A percentile compares a stretch with the other conserved stretches of the same genome.
These are phyloP conservation scores for Sinotaia quadrata DNA, from an alignment of 2,888 invertebrate species.

Conservation along the genomic window DNA sequence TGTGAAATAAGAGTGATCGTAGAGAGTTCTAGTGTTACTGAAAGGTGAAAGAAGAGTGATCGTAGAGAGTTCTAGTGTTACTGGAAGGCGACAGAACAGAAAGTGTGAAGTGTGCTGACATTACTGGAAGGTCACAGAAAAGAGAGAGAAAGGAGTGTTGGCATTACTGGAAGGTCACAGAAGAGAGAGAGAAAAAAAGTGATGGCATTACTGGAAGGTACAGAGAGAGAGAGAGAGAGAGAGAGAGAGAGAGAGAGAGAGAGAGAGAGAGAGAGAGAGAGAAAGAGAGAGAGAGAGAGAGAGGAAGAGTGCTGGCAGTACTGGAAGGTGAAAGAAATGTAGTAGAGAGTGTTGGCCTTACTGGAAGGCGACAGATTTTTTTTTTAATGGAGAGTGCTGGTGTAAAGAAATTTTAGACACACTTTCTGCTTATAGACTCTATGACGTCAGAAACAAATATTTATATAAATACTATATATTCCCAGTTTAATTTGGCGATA, in stretches of 20 bases:
- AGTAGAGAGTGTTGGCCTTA: too few species aligned
- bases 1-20: not conserved
- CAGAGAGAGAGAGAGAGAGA: not conserved
- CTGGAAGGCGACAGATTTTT: too few species aligned
- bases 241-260: not conserved
- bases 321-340: too few species aligned
- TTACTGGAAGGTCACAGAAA: not conserved
- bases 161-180: not conserved
- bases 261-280: not conserved
- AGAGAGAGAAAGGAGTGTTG: not conserved
- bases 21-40: not conserved
- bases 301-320: not conserved
- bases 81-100: not conserved
- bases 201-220: not conserved
- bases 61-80: not conserved
- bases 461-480: too few species aligned
- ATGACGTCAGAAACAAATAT: too few species aligned
- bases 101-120: not conserved
- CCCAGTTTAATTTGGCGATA: too few species aligned
- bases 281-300: not conserved
- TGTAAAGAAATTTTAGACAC: too few species aligned
- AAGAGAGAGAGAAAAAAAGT: too few species aligned
- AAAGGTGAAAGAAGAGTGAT: not conserved
- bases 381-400: too few species aligned
- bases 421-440: too few species aligned